Conservation (phyloP, 2,888 invertebrate genomes). For the Carabus problematicus region DNA sequence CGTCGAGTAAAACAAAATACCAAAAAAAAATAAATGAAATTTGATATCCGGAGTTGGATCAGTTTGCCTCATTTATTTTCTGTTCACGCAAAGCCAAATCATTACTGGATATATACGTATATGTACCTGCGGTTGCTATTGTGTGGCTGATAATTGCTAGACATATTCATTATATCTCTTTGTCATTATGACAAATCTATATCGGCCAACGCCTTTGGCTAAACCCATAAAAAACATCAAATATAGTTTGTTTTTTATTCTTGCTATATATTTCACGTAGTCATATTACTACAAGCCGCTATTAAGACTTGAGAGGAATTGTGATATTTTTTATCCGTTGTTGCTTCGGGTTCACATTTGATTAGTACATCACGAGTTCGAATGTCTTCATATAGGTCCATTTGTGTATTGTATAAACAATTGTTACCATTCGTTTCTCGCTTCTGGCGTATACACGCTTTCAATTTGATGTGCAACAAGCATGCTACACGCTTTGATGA, state of each 20-base stretch:
- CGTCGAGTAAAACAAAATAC: too few relatives aligned
- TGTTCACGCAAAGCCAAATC: too few relatives aligned
- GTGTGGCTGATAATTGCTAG: neutral
- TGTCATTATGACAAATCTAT: constrained; percentile 37
- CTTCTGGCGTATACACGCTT: constrained; percentile 17
- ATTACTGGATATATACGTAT: too few relatives aligned
- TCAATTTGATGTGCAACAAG: constrained; percentile 26
- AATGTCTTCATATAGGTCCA: constrained; percentile 33
- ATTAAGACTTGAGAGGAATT: too few relatives aligned
- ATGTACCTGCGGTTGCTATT: too few relatives aligned
- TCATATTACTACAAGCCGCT: too few relatives aligned
- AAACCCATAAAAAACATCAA: constrained; percentile 23
- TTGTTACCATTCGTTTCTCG: constrained; percentile 25
- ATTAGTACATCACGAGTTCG: constrained; percentile 28
- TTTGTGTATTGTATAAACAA: constrained; percentile 36
- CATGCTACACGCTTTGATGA: too few relatives aligned
- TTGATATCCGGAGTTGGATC: too few relatives aligned
- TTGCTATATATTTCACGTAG: too few relatives aligned
- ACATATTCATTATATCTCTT: constrained; percentile 13
- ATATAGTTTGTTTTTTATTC: too few relatives aligned
- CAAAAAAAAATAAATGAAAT: too few relatives aligned
- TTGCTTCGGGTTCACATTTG: constrained; percentile 29
- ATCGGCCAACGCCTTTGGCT: constrained; percentile 17
- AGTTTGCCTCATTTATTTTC: too few relatives aligned
- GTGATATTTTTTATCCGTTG: constrained; percentile 22